Percentiles rank a stretch among this genome's conserved stretches.
These are phyloP conservation scores for Erynnis tages DNA, from an alignment of 2,888 invertebrate genomes.

Conservation along the genomic window DNA sequence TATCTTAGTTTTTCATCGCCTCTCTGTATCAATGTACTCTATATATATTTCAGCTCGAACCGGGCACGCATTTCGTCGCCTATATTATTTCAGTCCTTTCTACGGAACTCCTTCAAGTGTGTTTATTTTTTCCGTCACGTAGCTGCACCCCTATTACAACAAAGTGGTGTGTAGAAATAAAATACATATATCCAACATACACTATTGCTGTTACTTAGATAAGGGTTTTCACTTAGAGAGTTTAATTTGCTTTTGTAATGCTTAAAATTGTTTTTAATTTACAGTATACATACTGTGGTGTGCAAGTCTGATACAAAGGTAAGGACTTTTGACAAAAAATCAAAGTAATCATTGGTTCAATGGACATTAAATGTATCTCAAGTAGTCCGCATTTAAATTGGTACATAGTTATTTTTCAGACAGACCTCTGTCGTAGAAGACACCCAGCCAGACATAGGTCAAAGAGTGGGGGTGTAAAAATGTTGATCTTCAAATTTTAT, in stretches of 20 bases:
- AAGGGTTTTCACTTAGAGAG: too few species aligned
- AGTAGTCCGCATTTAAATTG: too few species aligned
- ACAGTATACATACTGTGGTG: too few species aligned
- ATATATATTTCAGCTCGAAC: constrained; percentile 7
- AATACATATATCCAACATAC: constrained; percentile 12
- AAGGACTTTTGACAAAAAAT: too few species aligned
- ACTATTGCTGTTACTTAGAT: constrained; percentile 2
- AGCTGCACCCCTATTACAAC: constrained; percentile 25
- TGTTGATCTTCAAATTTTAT: background rate
- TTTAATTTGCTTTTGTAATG: background rate
- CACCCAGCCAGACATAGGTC: too few species aligned
- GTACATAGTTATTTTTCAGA: too few species aligned
- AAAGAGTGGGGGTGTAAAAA: too few species aligned
- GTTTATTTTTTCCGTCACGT: constrained; percentile 37
- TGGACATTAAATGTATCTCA: too few species aligned
- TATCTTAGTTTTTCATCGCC: constrained; percentile 27
- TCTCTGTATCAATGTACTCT: constrained; percentile 19
- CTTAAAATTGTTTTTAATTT: too few species aligned
- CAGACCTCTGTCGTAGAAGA: too few species aligned
- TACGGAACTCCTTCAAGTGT: constrained; percentile 26
- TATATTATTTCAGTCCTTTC: constrained; percentile 30
- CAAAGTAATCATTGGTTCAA: too few species aligned
- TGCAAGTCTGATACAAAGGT: too few species aligned
- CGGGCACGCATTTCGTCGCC: constrained; percentile 30
- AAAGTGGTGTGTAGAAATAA: constrained; percentile 19